phyloP scores from a whole-genome alignment of 2,888 invertebrate genomes.

The Ischnura elegans region DNA sequence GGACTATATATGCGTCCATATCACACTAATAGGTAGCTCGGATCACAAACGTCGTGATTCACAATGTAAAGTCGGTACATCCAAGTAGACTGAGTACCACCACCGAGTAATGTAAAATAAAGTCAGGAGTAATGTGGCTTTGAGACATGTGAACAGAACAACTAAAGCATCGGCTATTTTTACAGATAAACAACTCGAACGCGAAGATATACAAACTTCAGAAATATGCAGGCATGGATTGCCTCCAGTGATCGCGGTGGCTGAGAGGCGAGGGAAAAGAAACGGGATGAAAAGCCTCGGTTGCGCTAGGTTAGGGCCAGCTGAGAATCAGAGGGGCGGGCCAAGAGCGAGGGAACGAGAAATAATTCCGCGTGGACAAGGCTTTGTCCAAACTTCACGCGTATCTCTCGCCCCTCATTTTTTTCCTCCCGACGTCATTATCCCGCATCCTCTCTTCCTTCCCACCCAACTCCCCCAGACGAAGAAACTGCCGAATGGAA shows the following conservation, averaged over 20 bases:
- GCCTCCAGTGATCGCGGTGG: slow-evolving; percentile 27
- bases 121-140: no score
- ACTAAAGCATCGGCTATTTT: no score
- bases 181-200: no score
- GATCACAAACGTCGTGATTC: no score
- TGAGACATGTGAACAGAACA: no score
- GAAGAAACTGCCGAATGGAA: slow-evolving; percentile 20
- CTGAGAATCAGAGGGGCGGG: slow-evolving; percentile 6
- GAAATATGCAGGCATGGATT: background rate
- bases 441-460: background rate
- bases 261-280: background rate
- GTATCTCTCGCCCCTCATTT: background rate
- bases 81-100: no score
- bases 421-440: background rate
- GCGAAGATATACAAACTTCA: no score
- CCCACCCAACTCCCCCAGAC: background rate
- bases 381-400: slow-evolving; percentile 58
- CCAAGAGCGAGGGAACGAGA: slow-evolving; percentile 47
- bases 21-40: no score
- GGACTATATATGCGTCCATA: no score
- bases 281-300: slow-evolving; percentile 28
- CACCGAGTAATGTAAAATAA: no score
- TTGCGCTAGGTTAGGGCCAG: slow-evolving; percentile 58
- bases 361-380: slow-evolving; percentile 60
- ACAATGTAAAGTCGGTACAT: no score